These are phyloP conservation scores for Grapholita molesta DNA, from an alignment of 1,140 invertebrate species.

Conservation along the genomic window DNA sequence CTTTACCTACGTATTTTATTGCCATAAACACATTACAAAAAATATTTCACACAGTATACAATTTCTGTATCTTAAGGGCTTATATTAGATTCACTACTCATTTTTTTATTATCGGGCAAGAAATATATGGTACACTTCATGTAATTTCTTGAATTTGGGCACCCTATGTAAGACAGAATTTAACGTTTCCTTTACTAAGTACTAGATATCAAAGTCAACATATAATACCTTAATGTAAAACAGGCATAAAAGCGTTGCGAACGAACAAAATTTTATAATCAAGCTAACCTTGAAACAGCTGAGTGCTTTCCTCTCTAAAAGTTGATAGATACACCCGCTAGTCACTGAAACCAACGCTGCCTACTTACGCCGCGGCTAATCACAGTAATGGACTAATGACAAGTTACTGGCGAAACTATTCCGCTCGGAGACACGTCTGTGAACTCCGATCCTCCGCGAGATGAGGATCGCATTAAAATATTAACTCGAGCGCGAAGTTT, in stretches of 20 bases:
- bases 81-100: no score
- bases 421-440: slow-evolving; percentile 2
- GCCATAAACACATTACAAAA: no score
- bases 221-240: no score
- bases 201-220: no score
- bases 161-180: no score
- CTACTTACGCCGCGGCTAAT: slow-evolving; percentile 47
- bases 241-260: neutral
- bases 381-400: slow-evolving; percentile 68
- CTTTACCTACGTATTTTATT: no score
- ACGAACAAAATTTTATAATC: neutral
- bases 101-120: no score
- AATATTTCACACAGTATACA: no score
- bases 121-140: no score
- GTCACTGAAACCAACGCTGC: slow-evolving; percentile 5
- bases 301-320: neutral
- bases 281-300: neutral
- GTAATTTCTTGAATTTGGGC: no score
- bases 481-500: slow-evolving; percentile 8
- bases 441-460: neutral
- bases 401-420: slow-evolving; percentile 53
- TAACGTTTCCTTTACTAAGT: no score
- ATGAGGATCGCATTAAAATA: slow-evolving; percentile 17
- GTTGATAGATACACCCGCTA: neutral
- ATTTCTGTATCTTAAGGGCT: no score